Conservation (phyloP, 2,888 invertebrate species). For the Zonitis immaculata region DNA sequence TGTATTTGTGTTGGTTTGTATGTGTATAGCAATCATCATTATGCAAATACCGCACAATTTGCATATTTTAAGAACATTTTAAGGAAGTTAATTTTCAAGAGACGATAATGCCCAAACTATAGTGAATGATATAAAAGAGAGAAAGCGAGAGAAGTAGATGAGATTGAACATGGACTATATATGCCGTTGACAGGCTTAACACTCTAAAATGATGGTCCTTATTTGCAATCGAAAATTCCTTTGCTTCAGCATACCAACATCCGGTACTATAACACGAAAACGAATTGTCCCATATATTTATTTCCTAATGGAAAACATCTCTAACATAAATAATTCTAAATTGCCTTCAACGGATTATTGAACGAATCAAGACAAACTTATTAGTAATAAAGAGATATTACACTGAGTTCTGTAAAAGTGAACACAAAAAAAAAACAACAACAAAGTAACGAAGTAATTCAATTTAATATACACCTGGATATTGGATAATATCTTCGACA, state of each 20-base stretch:
- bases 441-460: too few species aligned
- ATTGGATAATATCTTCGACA: too few species aligned
- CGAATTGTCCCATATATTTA: neutral
- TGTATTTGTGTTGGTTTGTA: neutral
- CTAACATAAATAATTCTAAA: neutral
- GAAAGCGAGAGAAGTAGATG: neutral
- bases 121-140: neutral
- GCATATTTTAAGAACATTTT: conserved; percentile 48
- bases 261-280: neutral
- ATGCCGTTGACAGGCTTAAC: conserved; percentile 1
- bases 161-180: neutral
- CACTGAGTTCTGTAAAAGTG: too few species aligned
- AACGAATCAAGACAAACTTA: neutral
- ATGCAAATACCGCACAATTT: conserved; percentile 46
- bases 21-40: conserved; percentile 36
- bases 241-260: conserved; percentile 5
- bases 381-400: too few species aligned
- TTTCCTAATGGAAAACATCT: neutral
- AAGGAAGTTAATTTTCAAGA: conserved; percentile 41
- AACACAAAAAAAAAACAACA: neutral
- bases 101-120: conserved; percentile 31
- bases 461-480: too few species aligned
- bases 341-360: neutral
- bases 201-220: conserved; percentile 11
- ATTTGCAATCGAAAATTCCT: conserved; percentile 13